These are phyloP conservation scores for Calyptommatus sinebrachiatus DNA, from an alignment of 2,113 vertebrate genomes.

Conservation along the genomic window DNA sequence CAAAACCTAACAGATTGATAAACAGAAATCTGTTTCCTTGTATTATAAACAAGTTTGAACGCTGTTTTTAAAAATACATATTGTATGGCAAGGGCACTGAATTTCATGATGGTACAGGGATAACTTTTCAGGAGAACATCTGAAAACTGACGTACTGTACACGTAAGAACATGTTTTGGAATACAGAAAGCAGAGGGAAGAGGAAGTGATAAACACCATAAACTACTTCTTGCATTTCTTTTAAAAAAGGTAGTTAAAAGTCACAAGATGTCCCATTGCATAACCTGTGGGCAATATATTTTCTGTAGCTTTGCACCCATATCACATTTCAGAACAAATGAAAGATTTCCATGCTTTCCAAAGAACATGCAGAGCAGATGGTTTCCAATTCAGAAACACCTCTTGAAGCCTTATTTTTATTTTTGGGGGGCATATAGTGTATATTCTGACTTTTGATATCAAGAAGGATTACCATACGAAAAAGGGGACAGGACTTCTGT, in stretches of 20 bases:
- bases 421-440: neutral
- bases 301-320: neutral
- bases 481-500: neutral
- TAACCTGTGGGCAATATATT: neutral
- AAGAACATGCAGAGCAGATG: neutral
- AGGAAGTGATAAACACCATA: neutral
- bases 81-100: neutral
- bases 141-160: neutral
- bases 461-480: neutral
- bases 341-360: neutral
- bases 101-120: neutral
- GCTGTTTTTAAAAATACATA: no score
- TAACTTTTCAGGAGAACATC: neutral
- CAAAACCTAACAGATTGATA: no score
- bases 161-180: neutral
- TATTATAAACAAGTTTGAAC: no score
- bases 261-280: neutral
- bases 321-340: neutral
- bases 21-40: no score
- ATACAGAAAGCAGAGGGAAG: neutral
- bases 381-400: neutral
- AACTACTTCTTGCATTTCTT: neutral
- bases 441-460: neutral
- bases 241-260: neutral
- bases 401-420: neutral